Evolutionary conservation across 2,113 vertebrate species (phyloP).

Genomic region (Clarias batrachus): DNA sequence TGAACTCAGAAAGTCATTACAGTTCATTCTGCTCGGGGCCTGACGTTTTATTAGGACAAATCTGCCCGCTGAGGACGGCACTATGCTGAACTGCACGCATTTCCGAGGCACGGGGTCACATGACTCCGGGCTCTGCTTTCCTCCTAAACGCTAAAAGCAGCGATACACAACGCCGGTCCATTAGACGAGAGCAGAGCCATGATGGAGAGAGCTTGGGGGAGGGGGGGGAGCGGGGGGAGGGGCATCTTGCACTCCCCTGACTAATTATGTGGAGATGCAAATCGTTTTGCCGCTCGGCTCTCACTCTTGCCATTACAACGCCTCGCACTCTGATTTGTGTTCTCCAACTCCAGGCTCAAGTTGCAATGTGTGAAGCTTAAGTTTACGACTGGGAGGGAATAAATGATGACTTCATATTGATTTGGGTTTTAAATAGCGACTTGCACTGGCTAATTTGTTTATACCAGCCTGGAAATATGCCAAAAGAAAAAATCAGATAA

Average conservation of each 20-base stretch:
- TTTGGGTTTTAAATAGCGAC: not conserved
- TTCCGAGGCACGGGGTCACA: slow-evolving; percentile 55
- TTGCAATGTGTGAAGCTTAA: slow-evolving; percentile 23
- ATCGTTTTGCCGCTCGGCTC: slow-evolving; percentile 42
- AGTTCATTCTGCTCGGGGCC: slow-evolving; percentile 80
- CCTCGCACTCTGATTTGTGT: slow-evolving; percentile 41
- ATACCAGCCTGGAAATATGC: not conserved
- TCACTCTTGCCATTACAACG: slow-evolving; percentile 39
- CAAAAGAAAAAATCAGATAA: not conserved
- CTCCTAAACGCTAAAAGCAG: slow-evolving; percentile 55
- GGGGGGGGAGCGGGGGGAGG: slow-evolving; percentile 8
- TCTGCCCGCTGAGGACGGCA: slow-evolving; percentile 68
- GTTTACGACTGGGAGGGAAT: slow-evolving; percentile 20
- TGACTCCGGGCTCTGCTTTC: slow-evolving; percentile 55
- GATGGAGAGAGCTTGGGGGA: slow-evolving; percentile 46
- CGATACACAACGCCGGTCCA: slow-evolving; percentile 68
- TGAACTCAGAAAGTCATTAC: slow-evolving; percentile 82
- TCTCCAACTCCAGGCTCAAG: slow-evolving; percentile 32
- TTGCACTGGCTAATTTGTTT: slow-evolving; percentile 1
- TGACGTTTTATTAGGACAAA: slow-evolving; percentile 82
- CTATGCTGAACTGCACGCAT: slow-evolving; percentile 63
- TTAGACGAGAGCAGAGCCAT: slow-evolving; percentile 50
- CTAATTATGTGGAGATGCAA: slow-evolving; percentile 55
- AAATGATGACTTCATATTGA: not conserved
- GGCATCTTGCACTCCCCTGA: slow-evolving; percentile 48